Evolutionary conservation across 2,113 vertebrate genomes (phyloP).

Genomic region (Lota lota): DNA sequence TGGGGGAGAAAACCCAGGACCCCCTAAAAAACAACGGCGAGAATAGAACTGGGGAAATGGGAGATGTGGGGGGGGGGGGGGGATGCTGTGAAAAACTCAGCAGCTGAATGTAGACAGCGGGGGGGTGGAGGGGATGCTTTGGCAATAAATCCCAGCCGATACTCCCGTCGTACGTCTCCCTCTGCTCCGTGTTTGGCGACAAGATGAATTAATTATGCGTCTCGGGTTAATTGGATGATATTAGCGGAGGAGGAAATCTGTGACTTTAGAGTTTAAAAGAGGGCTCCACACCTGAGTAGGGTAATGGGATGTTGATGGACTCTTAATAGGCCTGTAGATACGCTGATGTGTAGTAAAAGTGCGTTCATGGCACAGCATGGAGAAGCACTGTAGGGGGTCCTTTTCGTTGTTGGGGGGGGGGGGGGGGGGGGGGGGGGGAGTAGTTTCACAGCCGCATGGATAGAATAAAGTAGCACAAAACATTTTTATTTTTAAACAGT

Average conservation of each 20-base stretch:
- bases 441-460: background rate
- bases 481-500: too few species aligned
- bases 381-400: background rate
- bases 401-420: background rate
- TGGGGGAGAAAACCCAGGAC: slow-evolving; percentile 39
- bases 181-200: slow-evolving; percentile 40
- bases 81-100: slow-evolving; percentile 29
- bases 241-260: slow-evolving; percentile 55
- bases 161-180: background rate
- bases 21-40: slow-evolving; percentile 44
- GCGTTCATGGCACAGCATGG: slow-evolving; percentile 12
- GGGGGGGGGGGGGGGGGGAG: background rate
- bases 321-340: slow-evolving; percentile 50
- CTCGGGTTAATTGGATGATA: slow-evolving; percentile 64
- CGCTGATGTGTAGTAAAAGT: slow-evolving; percentile 23
- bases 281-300: slow-evolving; percentile 53
- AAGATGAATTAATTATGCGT: slow-evolving; percentile 60
- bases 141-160: slow-evolving; percentile 9
- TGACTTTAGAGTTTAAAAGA: slow-evolving; percentile 57
- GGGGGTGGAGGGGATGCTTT: slow-evolving; percentile 14
- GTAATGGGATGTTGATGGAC: slow-evolving; percentile 65
- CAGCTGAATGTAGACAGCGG: too few species aligned
- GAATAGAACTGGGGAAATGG: slow-evolving; percentile 29
- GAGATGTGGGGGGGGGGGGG: background rate
- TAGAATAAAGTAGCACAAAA: background rate